Conservation (phyloP, 2,888 invertebrate species). For the Amiota communis region DNA sequence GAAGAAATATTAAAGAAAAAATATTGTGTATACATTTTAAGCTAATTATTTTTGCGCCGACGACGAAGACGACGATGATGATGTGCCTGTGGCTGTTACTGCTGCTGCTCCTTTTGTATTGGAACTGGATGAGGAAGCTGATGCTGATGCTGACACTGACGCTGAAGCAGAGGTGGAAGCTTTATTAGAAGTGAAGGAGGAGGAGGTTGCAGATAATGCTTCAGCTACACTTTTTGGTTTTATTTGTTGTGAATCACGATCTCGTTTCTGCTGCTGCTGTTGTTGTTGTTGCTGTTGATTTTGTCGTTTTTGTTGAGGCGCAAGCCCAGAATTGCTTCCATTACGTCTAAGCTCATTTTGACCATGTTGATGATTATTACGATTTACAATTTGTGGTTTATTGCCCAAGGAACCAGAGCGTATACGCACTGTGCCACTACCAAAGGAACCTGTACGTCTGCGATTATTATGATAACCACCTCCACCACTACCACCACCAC, state of each 20-base stretch:
- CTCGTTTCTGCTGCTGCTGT: not conserved
- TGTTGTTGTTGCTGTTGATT: constrained; percentile 45
- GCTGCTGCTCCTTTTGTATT: constrained; percentile 40
- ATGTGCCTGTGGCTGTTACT: constrained; percentile 28
- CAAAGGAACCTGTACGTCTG: constrained; percentile 72
- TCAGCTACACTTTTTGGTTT: not conserved
- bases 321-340: constrained; percentile 66
- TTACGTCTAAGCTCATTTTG: constrained; percentile 69
- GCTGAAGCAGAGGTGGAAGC: not conserved
- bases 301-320: constrained; percentile 57
- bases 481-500: constrained; percentile 31
- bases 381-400: constrained; percentile 70
- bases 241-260: too few species aligned
- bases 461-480: constrained; percentile 59
- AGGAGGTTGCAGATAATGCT: not conserved
- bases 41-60: constrained; percentile 57
- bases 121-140: constrained; percentile 34
- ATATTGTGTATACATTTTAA: constrained; percentile 52
- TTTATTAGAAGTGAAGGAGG: not conserved
- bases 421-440: constrained; percentile 69
- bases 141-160: not conserved
- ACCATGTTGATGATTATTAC: constrained; percentile 68
- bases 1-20: constrained; percentile 54
- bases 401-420: constrained; percentile 73
- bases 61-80: constrained; percentile 42